A percentile compares a stretch with the other conserved stretches of the same genome.
These are phyloP conservation scores for Drosophila pseudoobscura DNA, from an alignment of 1,140 invertebrate genomes.

Conservation along the genomic window DNA sequence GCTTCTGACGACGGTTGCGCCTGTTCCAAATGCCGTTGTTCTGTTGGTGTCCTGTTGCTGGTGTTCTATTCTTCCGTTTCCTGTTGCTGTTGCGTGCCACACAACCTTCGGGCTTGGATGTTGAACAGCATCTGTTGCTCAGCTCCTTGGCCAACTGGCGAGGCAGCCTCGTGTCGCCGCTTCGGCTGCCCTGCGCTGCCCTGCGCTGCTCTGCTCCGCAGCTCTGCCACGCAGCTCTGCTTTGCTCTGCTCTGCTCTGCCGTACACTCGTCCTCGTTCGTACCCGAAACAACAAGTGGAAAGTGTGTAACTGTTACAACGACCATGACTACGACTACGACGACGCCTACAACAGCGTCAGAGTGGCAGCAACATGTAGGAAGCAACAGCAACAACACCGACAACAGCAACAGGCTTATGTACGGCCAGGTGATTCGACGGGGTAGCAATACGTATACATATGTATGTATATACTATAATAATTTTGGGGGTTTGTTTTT, in stretches of 20 bases:
- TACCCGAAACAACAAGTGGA: conserved; percentile 69
- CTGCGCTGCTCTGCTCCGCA: background rate
- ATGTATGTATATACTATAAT: no score
- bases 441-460: conserved; percentile 2
- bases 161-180: conserved; percentile 52
- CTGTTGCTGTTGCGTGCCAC: conserved; percentile 37
- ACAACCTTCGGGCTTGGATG: conserved; percentile 74
- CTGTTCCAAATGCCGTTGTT: background rate
- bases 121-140: conserved; percentile 79
- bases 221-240: background rate
- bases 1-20: conserved; percentile 14
- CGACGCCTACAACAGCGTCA: conserved; percentile 8
- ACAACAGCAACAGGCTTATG: conserved; percentile 50
- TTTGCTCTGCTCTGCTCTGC: background rate
- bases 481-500: background rate
- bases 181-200: conserved; percentile 12
- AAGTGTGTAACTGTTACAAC: conserved; percentile 62
- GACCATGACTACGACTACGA: conserved; percentile 19
- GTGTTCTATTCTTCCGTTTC: conserved; percentile 1
- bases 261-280: conserved; percentile 12
- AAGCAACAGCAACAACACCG: conserved; percentile 38
- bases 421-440: conserved; percentile 25
- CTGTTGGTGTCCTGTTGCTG: conserved; percentile 6
- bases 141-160: conserved; percentile 57
- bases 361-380: conserved; percentile 23